Conservation (phyloP, 1,140 invertebrate genomes). For the Magallana gigas region DNA sequence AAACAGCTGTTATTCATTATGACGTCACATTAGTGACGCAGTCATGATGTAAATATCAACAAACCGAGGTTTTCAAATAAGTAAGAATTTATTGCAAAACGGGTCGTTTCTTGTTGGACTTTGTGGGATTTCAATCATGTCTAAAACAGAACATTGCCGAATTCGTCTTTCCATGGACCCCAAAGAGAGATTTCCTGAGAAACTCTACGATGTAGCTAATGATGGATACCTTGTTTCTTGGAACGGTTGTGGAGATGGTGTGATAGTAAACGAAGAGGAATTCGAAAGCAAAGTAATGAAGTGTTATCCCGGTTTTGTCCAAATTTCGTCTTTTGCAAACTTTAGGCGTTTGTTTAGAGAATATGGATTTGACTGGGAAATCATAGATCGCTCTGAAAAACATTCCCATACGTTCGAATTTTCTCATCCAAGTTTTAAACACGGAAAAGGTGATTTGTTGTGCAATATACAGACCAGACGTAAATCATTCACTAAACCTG, state of each 20-base stretch:
- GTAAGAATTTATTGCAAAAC: too few relatives aligned
- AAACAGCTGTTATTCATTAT: conserved; percentile 1
- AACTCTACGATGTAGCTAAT: conserved; percentile 69
- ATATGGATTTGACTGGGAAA: conserved; percentile 68
- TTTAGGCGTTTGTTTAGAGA: conserved; percentile 69
- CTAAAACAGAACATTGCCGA: background rate
- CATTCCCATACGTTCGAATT: conserved; percentile 61
- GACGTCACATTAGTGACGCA: conserved; percentile 4
- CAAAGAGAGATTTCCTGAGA: conserved; percentile 67
- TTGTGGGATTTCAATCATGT: background rate
- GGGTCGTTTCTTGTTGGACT: too few relatives aligned
- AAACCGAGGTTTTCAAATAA: conserved; percentile 1
- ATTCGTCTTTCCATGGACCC: conserved; percentile 47
- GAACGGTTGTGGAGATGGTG: conserved; percentile 58
- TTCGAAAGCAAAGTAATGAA: conserved; percentile 66
- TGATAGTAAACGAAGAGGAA: conserved; percentile 62
- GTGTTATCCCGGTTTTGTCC: conserved; percentile 71
- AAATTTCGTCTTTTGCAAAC: conserved; percentile 68
- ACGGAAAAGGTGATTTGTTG: conserved; percentile 56
- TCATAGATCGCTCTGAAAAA: conserved; percentile 49
- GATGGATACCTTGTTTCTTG: conserved; percentile 68
- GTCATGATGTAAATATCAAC: background rate
- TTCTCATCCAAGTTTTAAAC: conserved; percentile 64
- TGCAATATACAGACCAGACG: conserved; percentile 60
- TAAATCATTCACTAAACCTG: conserved; percentile 58